Conservation (phyloP, 2,797 vertebrate genomes). For the Siniperca obscura region DNA sequence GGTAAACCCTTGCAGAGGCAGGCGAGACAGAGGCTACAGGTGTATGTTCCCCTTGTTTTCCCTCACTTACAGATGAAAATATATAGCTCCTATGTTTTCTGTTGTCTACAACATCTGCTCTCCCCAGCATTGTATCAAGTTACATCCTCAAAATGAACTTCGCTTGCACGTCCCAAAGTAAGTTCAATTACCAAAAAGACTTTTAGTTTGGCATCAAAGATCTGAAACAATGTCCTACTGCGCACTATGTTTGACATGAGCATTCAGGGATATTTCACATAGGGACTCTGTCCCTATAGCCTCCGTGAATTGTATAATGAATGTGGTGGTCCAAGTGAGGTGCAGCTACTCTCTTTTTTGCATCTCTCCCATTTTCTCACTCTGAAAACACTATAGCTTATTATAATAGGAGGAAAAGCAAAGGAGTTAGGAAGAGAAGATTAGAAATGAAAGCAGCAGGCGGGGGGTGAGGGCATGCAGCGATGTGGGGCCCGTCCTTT, state of each 20-base stretch:
- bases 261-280: not conserved
- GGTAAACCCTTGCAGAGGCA: not conserved
- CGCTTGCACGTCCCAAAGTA: not conserved
- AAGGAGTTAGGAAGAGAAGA: constrained; percentile 38
- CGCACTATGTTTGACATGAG: not conserved
- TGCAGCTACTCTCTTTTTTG: constrained; percentile 32
- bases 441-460: constrained; percentile 53
- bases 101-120: not conserved
- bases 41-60: not conserved
- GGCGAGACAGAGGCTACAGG: not conserved
- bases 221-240: not conserved
- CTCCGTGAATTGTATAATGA: constrained; percentile 21
- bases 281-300: not conserved
- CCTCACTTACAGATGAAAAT: not conserved
- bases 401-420: constrained; percentile 38
- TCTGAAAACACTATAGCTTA: constrained; percentile 33
- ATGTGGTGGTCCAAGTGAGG: constrained; percentile 16
- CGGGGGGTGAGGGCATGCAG: not conserved
- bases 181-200: not conserved
- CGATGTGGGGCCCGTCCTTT: constrained; percentile 41
- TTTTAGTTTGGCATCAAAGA: not conserved
- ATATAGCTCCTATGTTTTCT: not conserved
- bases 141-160: not conserved
- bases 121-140: not conserved
- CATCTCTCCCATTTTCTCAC: constrained; percentile 25